Base-by-base conservation (phyloP, 2,888 invertebrate species). In the Amaurobius ferox region DNA sequence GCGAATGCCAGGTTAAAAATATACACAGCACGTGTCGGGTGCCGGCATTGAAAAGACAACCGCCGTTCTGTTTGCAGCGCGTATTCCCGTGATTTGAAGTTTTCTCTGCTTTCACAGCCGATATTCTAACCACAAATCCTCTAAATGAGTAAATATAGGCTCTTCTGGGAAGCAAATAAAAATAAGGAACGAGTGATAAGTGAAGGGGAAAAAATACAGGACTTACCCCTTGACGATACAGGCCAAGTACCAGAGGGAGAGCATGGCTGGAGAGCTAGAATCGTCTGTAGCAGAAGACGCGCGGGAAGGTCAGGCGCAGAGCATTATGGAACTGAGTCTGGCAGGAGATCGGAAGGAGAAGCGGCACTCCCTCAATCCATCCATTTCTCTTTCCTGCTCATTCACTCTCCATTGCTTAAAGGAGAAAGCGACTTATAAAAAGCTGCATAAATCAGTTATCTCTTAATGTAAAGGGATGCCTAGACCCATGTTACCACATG, bases 151-250 rank as follows among this genome's bases (percentile, higher is more conserved):
- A n/a, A n/a, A n/a, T n/a, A n/a, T n/a, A n/a, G n/a, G n/a, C n/a
- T n/a, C n/a, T n/a, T n/a, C n/a, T n/a, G n/a, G n/a, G n/a, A n/a
- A n/a, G n/a, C n/a, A n/a, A n/a, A n/a, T n/a, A n/a, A n/a, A n/a
- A n/a, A n/a, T n/a, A n/a, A n/a, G n/a, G n/a, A n/a, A n/a, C n/a
- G n/a, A n/a, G n/a, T n/a, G n/a, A n/a, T n/a, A n/a, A n/a, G n/a
- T 35, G 55, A n/a, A 3, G 19, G 19, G 19, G 55, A 55, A 55
- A 55, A 55, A n/a, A 11, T 26, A 67, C 48, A 11, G 29, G 26
- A 86, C 87, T 72, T 55, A 87, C 87, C 78, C 87, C 64, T 87
- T 87, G 16, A 87, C 48, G 68, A 87, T 72, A 40, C 76, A 87
- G 23, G 87, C 78, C 3, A 81, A 39, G 28, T 87, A 87, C 87